Conservation (phyloP, 2,113 vertebrate species). For the Sceloporus undulatus region DNA sequence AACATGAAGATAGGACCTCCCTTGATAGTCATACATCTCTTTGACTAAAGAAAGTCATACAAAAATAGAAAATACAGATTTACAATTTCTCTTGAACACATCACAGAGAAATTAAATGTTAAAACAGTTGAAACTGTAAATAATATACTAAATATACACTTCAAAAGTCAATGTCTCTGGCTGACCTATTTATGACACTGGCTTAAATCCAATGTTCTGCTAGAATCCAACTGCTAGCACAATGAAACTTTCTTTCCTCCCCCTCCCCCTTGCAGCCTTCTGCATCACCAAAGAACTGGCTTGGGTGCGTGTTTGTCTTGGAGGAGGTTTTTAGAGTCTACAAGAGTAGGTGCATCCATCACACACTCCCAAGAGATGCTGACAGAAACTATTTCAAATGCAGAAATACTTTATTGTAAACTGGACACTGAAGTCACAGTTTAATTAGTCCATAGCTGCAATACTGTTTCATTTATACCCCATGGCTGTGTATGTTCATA, state of each 20-base stretch:
- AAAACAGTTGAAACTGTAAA: background rate
- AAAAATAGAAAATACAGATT: conserved; percentile 38
- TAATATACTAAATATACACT: background rate
- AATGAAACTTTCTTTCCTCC: too few species aligned
- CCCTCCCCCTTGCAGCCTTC: too few species aligned
- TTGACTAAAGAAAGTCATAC: conserved; percentile 84
- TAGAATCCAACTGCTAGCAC: background rate
- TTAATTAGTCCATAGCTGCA: background rate
- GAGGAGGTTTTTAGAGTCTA: too few species aligned
- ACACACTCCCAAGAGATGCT: too few species aligned
- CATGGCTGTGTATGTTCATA: background rate
- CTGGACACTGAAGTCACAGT: background rate
- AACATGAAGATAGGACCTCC: conserved; percentile 95
- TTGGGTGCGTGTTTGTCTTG: too few species aligned
- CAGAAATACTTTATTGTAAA: background rate
- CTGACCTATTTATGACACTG: background rate
- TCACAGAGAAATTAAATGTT: conserved; percentile 1
- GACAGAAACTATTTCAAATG: background rate
- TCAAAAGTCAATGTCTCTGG: background rate
- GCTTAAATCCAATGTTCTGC: background rate
- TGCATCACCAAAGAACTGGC: too few species aligned
- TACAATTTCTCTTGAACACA: conserved; percentile 29
- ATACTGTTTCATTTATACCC: background rate
- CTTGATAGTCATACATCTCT: conserved; percentile 98
- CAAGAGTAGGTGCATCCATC: too few species aligned